Conservation (phyloP, 37 sponge, comb jelly and placozoan species). For the Beroe forskalii region DNA sequence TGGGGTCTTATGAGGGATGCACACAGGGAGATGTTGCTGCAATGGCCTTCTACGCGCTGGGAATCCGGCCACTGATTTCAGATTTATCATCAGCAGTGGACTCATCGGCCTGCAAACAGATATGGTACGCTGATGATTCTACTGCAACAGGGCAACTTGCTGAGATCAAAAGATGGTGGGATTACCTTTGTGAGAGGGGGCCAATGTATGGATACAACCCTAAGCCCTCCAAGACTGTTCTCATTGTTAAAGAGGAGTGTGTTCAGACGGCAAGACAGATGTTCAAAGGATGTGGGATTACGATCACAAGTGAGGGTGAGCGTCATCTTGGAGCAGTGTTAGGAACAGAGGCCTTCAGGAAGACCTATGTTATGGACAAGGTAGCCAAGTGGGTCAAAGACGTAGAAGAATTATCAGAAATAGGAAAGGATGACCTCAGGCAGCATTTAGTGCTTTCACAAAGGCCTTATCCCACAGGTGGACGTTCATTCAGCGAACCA, state of each 20-base stretch:
- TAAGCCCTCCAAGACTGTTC: constrained; percentile 32
- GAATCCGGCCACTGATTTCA: too few relatives aligned
- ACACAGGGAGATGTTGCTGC: too few relatives aligned
- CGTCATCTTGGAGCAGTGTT: background rate
- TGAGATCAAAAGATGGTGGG: constrained; percentile 25
- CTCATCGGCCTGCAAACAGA: too few relatives aligned
- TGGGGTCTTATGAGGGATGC: too few relatives aligned
- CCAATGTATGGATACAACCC: constrained; percentile 22
- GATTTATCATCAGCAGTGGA: too few relatives aligned
- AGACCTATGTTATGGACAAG: background rate
- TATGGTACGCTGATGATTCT: constrained; percentile 54
- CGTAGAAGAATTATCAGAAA: background rate
- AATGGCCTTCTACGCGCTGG: too few relatives aligned
- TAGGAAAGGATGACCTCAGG: background rate
- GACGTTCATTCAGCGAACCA: background rate
- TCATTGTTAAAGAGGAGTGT: constrained; percentile 12
- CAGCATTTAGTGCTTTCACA: background rate
- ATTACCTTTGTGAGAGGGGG: background rate
- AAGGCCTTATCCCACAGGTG: background rate
- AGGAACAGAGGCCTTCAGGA: background rate
- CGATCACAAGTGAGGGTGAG: constrained; percentile 10
- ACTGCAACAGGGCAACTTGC: background rate
- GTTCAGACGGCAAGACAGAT: background rate
- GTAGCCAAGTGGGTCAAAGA: background rate
- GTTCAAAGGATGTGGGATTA: constrained; percentile 7